Evolutionary conservation across 2,797 vertebrate genomes (phyloP).

Genomic region (Mallotus villosus): DNA sequence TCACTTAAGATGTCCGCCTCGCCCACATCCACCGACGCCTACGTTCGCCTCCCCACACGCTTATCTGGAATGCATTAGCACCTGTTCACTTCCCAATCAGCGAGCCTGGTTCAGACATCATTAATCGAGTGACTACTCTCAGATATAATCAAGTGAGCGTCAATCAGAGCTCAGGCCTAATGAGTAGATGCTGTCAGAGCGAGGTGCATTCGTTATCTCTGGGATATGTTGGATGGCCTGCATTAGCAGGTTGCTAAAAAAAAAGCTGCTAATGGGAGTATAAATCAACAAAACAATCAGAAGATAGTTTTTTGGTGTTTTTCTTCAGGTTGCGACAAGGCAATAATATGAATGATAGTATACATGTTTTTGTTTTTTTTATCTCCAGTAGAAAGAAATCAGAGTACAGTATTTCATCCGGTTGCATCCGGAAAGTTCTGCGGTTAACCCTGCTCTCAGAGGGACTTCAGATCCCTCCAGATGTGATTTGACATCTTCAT

Average conservation of each 20-base stretch:
- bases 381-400: too few relatives aligned
- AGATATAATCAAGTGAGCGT: conserved; percentile 50
- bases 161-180: conserved; percentile 59
- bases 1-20: conserved; percentile 18
- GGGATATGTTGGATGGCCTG: conserved; percentile 54
- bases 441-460: too few relatives aligned
- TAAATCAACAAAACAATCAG: conserved; percentile 77
- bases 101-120: conserved; percentile 47
- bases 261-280: conserved; percentile 68
- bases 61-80: conserved; percentile 40
- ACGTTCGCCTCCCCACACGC: conserved; percentile 35
- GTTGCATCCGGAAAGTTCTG: too few relatives aligned
- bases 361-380: too few relatives aligned
- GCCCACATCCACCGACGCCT: conserved; percentile 42
- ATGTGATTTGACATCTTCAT: too few relatives aligned
- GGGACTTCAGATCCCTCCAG: too few relatives aligned
- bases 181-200: conserved; percentile 62
- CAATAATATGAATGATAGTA: too few relatives aligned
- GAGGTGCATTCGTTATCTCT: conserved; percentile 63
- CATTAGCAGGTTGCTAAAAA: conserved; percentile 57
- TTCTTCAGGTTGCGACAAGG: too few relatives aligned
- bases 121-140: conserved; percentile 57
- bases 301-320: conserved; percentile 27
- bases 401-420: too few relatives aligned
- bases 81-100: conserved; percentile 51